Evolutionary conservation across 1,140 invertebrate species (phyloP), one percentile per base, ranked within the genome.

Genomic region (Oscheius sp.): DNA sequence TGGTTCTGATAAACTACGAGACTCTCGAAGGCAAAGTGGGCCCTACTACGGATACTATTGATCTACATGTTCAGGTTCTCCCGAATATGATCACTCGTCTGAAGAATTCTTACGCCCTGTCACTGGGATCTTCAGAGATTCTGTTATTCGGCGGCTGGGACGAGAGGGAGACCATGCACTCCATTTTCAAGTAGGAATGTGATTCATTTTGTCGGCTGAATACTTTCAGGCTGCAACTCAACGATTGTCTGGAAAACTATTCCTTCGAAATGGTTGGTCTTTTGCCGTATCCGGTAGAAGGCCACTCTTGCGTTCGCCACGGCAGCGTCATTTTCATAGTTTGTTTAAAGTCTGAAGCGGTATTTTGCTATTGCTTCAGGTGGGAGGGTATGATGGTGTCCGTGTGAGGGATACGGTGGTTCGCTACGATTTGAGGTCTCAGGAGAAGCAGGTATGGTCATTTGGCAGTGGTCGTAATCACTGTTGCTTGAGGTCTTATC

Each of bases 91-190:
- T 15, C 23, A 20, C 49, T 23, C 49, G 49, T 7, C 49, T 55
- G 15, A 55, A 55, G 28, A 55, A 55, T 23, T 55, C 49, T 7
- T 15, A 7, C 7, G 49, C 49, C 28, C 49, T 55, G 7, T 26
- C 49, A 7, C 15, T 55, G 7, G 7, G 4, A 4, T 13, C 7
- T 4, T 7, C 15, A 7, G 7, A 15, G 28, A 23, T 55, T 23
- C 49, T 55, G 7, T 26, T 55, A 26, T 20, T 55, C 49, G 49
- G 49, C 23, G 49, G 49, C 49, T 55, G 49, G 49, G 49, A 55
- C 28, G 49, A 55, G 49, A 55, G 28, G 49, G 49, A 55, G 49
- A 55, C 49, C 28, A 20, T 23, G 7, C 15, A 23, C 15, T 7
- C 23, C 49, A 23, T 55, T 13, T 55, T 55, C 23, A 7, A 26